Conservation (phyloP, 2,888 invertebrate species). For the Eueremaeus valkanovi region DNA sequence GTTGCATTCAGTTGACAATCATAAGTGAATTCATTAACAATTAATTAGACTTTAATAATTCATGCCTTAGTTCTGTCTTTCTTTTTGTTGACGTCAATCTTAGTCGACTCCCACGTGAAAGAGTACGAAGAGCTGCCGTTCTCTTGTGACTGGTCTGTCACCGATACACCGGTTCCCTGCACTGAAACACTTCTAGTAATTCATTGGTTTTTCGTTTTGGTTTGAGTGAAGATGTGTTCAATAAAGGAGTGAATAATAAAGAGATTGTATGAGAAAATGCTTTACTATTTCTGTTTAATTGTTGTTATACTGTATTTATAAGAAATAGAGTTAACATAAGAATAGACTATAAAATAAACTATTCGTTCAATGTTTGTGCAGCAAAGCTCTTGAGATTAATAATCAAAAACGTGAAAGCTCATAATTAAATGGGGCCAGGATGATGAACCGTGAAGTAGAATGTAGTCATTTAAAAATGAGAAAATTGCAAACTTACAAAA, state of each 20-base stretch:
- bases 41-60: background rate
- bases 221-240: background rate
- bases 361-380: background rate
- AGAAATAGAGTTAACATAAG: no score
- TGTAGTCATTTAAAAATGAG: no score
- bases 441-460: no score
- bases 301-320: no score
- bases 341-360: background rate
- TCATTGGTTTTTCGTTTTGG: background rate
- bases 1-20: background rate
- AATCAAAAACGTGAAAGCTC: background rate
- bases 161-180: slow-evolving; percentile 36
- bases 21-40: background rate
- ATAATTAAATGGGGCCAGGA: no score
- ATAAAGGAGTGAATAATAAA: no score
- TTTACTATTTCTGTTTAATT: no score
- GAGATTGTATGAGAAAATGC: no score
- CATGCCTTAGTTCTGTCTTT: slow-evolving; percentile 41
- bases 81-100: slow-evolving; percentile 41
- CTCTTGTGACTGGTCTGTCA: slow-evolving; percentile 38
- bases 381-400: background rate
- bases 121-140: slow-evolving; percentile 43
- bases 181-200: slow-evolving; percentile 41
- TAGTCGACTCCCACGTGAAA: slow-evolving; percentile 44
- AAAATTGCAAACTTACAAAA: no score